These are phyloP conservation scores for Actinia tenebrosa DNA, from an alignment of 64 coral and sea anemone species.

Conservation along the genomic window DNA sequence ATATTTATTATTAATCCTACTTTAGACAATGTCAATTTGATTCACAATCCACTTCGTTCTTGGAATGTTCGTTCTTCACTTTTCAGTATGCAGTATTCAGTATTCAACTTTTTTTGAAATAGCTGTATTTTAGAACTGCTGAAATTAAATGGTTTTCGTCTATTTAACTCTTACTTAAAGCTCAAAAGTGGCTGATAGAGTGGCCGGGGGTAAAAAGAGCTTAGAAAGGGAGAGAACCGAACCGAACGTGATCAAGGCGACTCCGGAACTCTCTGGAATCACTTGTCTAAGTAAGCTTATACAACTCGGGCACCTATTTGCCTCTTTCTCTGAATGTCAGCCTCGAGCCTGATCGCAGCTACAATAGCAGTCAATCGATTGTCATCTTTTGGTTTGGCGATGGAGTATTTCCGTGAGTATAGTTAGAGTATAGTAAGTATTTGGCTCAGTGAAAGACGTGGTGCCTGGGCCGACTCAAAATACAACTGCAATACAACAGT, in stretches of 20 bases:
- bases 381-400: background rate
- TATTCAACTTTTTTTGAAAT: background rate
- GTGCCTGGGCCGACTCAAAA: background rate
- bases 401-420: constrained; percentile 20
- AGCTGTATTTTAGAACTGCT: background rate
- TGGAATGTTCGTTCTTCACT: no score
- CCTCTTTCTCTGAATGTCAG: background rate
- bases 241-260: background rate
- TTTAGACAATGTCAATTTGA: no score
- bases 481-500: background rate
- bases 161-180: constrained; percentile 6
- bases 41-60: no score
- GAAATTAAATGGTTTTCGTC: constrained; percentile 2
- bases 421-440: background rate
- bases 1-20: no score
- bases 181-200: background rate
- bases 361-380: background rate
- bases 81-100: no score
- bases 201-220: background rate
- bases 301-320: background rate
- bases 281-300: background rate
- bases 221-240: background rate
- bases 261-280: background rate
- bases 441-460: no score
- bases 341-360: background rate